These are phyloP conservation scores for Dryobotodes eremita DNA, from an alignment of 2,888 invertebrate species.

Conservation along the genomic window DNA sequence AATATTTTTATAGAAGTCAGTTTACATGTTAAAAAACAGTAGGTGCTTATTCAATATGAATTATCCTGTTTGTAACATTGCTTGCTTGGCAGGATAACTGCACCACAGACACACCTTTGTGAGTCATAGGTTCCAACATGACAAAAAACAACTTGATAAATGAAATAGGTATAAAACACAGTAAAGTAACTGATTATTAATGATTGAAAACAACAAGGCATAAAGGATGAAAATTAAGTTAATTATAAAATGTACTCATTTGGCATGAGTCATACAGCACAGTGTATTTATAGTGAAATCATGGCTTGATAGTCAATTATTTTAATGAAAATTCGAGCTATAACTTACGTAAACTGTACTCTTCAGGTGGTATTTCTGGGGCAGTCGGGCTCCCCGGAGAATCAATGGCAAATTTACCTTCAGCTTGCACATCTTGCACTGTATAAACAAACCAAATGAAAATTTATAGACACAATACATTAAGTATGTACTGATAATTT, in stretches of 20 bases:
- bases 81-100: constrained; percentile 39
- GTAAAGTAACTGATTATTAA: not conserved
- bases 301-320: not conserved
- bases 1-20: constrained; percentile 6
- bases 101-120: constrained; percentile 31
- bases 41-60: not conserved
- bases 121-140: constrained; percentile 34
- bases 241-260: constrained; percentile 21
- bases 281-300: constrained; percentile 4
- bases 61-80: constrained; percentile 55
- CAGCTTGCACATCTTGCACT: constrained; percentile 98
- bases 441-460: constrained; percentile 90
- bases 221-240: not conserved
- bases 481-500: not conserved
- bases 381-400: constrained; percentile 98
- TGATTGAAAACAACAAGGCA: not conserved
- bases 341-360: constrained; percentile 95
- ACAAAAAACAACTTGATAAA: not conserved
- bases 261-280: constrained; percentile 30
- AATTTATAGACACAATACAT: not conserved
- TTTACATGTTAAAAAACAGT: not conserved
- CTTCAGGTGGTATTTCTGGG: constrained; percentile 97
- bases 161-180: not conserved
- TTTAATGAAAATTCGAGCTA: not conserved
- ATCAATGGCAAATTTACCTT: constrained; percentile 99